phyloP scores from a whole-genome alignment of 2,113 vertebrate genomes.

The Neoarius graeffei region DNA sequence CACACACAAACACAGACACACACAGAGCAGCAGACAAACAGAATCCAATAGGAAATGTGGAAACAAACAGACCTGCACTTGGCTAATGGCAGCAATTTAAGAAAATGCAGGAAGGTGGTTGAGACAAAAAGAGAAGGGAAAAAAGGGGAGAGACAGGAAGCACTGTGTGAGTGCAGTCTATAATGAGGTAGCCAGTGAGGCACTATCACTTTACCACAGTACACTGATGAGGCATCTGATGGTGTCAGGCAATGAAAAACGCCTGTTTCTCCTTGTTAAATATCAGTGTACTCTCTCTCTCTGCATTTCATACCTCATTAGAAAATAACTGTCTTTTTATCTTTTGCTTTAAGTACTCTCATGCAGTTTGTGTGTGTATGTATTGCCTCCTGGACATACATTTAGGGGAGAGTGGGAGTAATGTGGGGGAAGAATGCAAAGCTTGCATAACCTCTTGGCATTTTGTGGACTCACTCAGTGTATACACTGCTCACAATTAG shows the following conservation, averaged over 20 bases:
- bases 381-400: conserved; percentile 36
- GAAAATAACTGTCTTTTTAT: conserved; percentile 5
- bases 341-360: conserved; percentile 18
- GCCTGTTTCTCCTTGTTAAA: conserved; percentile 4
- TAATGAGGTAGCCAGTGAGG: conserved; percentile 50
- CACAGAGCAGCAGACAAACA: conserved; percentile 1
- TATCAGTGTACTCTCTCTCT: not conserved
- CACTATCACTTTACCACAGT: conserved; percentile 43
- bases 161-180: conserved; percentile 38
- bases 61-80: conserved; percentile 9
- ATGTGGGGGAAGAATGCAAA: not conserved
- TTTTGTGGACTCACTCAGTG: not conserved
- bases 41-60: conserved; percentile 15
- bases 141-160: not conserved
- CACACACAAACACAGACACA: not conserved
- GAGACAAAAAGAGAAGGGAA: conserved; percentile 25
- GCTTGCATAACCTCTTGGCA: not conserved
- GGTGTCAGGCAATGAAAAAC: conserved; percentile 29
- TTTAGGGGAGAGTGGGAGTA: not conserved
- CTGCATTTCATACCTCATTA: conserved; percentile 21
- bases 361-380: not conserved
- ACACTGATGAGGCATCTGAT: conserved; percentile 47
- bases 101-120: conserved; percentile 6
- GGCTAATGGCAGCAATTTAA: conserved; percentile 27
- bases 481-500: conserved; percentile 9